Evolutionary conservation across 1,140 invertebrate genomes (phyloP).

Genomic region (Achroia grisella): DNA sequence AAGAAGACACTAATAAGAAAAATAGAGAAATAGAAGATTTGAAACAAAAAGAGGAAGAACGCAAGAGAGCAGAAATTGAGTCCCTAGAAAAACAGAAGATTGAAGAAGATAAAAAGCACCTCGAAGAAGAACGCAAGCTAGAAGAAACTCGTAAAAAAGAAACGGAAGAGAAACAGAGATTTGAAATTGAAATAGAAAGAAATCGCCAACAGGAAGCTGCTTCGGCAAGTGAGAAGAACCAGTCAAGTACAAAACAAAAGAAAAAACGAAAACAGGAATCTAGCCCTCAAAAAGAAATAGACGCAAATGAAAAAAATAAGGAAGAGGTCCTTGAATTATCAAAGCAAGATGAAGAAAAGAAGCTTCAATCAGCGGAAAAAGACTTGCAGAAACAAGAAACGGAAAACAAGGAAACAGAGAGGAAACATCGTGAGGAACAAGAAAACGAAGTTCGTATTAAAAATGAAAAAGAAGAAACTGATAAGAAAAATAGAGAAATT

Average conservation of each 20-base stretch:
- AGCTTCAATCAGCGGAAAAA: conserved; percentile 16
- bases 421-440: conserved; percentile 19
- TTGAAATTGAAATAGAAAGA: conserved; percentile 19
- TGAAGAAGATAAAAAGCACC: conserved; percentile 17
- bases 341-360: conserved; percentile 16
- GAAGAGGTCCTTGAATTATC: too few species aligned
- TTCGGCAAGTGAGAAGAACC: conserved; percentile 15
- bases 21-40: conserved; percentile 16
- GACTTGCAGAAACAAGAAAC: conserved; percentile 20
- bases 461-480: conserved; percentile 17
- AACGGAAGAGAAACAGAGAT: conserved; percentile 10
- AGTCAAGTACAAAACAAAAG: conserved; percentile 13
- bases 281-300: conserved; percentile 15
- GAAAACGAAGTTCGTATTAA: conserved; percentile 14
- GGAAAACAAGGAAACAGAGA: conserved; percentile 25
- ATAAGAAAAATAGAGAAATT: conserved; percentile 21
- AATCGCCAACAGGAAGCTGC: conserved; percentile 10
- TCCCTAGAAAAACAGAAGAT: conserved; percentile 2
- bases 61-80: conserved; percentile 17
- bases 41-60: conserved; percentile 14
- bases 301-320: conserved; percentile 18
- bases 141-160: not conserved
- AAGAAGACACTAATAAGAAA: conserved; percentile 16
- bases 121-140: conserved; percentile 8
- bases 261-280: conserved; percentile 21